Conservation (phyloP, 2,113 vertebrate genomes). For the Paracanthobrama guichenoti region DNA sequence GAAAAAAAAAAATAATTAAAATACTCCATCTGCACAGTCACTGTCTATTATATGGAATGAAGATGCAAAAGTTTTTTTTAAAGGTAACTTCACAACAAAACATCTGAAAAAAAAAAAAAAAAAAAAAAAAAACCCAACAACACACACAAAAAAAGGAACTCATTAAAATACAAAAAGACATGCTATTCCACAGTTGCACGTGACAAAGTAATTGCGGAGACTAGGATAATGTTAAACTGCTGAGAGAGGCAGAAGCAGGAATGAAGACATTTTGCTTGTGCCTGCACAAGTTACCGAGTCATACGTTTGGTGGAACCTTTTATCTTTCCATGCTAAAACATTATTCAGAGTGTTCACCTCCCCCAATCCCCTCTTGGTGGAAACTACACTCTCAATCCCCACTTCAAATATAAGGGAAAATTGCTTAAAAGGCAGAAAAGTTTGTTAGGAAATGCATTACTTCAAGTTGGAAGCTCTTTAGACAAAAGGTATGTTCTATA, state of each 20-base stretch:
- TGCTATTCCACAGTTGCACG: background rate
- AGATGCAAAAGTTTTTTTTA: background rate
- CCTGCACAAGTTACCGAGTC: constrained; percentile 36
- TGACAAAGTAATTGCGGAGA: constrained; percentile 41
- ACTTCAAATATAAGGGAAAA: constrained; percentile 32
- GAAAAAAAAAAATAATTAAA: background rate
- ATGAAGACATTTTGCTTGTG: constrained; percentile 44
- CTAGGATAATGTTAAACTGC: constrained; percentile 23
- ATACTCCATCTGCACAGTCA: background rate
- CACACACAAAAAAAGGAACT: background rate
- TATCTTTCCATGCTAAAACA: constrained; percentile 41
- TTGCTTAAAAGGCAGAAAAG: constrained; percentile 29
- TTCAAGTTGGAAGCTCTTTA: background rate
- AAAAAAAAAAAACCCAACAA: too few species aligned
- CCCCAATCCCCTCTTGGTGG: constrained; percentile 29
- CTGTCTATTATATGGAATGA: too few species aligned
- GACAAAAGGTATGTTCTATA: constrained; percentile 11
- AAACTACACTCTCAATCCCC: constrained; percentile 27
- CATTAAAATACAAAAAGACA: constrained; percentile 21
- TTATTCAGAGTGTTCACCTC: constrained; percentile 27
- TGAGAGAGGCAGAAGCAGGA: constrained; percentile 41
- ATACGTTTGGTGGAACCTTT: constrained; percentile 24
- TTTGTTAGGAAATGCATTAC: constrained; percentile 1
- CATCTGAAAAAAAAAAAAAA: background rate
- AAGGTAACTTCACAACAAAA: background rate